Evolutionary conservation across 2,113 vertebrate genomes (phyloP).

Genomic region (Cavia aperea): DNA sequence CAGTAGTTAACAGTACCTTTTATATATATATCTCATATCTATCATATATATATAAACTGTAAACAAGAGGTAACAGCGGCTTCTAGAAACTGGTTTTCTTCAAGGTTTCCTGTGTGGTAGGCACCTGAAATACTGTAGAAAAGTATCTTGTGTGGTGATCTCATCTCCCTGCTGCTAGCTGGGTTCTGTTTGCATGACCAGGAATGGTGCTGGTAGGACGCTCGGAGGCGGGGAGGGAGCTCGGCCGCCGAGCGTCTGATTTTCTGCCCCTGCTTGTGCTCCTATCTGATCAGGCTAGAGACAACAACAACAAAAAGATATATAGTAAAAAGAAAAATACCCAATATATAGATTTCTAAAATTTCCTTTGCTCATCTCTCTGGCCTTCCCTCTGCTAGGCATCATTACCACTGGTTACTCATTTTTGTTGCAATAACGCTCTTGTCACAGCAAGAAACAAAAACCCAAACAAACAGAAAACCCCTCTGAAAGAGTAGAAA

Average conservation of each 20-base stretch:
- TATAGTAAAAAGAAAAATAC: constrained; percentile 30
- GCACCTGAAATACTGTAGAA: constrained; percentile 88
- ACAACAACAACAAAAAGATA: constrained; percentile 66
- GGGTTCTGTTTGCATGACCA: constrained; percentile 72
- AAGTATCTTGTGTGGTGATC: constrained; percentile 76
- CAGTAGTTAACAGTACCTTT: constrained; percentile 97
- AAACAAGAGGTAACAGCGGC: constrained; percentile 96
- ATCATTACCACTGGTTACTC: constrained; percentile 69
- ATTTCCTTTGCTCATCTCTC: constrained; percentile 63
- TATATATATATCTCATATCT: constrained; percentile 80
- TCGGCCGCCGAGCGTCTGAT: constrained; percentile 60
- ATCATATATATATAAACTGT: constrained; percentile 92
- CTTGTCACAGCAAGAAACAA: constrained; percentile 74
- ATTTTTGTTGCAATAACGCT: constrained; percentile 65
- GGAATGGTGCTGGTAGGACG: constrained; percentile 80
- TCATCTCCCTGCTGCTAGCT: constrained; percentile 73
- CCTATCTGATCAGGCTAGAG: constrained; percentile 71
- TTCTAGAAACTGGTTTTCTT: constrained; percentile 85
- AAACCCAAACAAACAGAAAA: constrained; percentile 83
- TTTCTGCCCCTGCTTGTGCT: constrained; percentile 65
- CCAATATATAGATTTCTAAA: constrained; percentile 70
- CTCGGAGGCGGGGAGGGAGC: constrained; percentile 79
- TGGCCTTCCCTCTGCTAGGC: constrained; percentile 67
- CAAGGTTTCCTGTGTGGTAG: constrained; percentile 87
- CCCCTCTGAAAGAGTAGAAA: constrained; percentile 91